A percentile compares a stretch with the other conserved stretches of the same genome.
Evolutionary conservation across 2,888 invertebrate genomes (phyloP).

Genomic region (Spodoptera littoralis): DNA sequence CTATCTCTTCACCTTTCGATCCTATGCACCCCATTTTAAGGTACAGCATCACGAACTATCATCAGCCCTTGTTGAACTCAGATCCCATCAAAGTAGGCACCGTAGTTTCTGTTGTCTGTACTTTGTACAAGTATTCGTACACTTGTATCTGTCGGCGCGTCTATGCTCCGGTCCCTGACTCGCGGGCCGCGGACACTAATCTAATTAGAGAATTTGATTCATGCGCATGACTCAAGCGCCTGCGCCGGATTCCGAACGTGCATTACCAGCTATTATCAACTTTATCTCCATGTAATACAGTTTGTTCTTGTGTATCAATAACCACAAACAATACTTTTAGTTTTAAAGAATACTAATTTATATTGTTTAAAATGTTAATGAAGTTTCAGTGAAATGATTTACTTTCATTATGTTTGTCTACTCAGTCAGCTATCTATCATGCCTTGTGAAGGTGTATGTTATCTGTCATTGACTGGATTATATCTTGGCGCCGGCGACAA

Average conservation of each 20-base stretch:
- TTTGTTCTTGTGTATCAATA: background rate
- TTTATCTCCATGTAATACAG: constrained; percentile 1
- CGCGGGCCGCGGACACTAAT: constrained; percentile 21
- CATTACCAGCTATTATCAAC: background rate
- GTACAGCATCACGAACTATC: too few relatives aligned
- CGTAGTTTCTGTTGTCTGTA: too few relatives aligned
- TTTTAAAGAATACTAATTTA: constrained; percentile 5
- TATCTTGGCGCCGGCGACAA: too few relatives aligned
- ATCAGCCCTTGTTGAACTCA: too few relatives aligned
- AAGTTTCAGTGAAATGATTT: constrained; percentile 6
- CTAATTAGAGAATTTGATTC: constrained; percentile 50
- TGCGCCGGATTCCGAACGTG: constrained; percentile 21
- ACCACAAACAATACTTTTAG: constrained; percentile 4
- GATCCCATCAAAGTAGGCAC: too few relatives aligned
- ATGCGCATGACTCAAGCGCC: constrained; percentile 31
- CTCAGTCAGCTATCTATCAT: background rate
- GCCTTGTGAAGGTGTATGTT: background rate
- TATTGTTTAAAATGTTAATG: constrained; percentile 14
- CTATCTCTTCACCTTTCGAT: too few relatives aligned
- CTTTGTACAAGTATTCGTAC: background rate
- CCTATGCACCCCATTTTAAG: too few relatives aligned
- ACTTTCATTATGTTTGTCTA: constrained; percentile 6
- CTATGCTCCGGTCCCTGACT: background rate
- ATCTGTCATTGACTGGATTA: constrained; percentile 8
- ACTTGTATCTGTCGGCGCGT: background rate